phyloP scores from a whole-genome alignment of 2,113 vertebrate genomes.

The Stigmatopora nigra region DNA sequence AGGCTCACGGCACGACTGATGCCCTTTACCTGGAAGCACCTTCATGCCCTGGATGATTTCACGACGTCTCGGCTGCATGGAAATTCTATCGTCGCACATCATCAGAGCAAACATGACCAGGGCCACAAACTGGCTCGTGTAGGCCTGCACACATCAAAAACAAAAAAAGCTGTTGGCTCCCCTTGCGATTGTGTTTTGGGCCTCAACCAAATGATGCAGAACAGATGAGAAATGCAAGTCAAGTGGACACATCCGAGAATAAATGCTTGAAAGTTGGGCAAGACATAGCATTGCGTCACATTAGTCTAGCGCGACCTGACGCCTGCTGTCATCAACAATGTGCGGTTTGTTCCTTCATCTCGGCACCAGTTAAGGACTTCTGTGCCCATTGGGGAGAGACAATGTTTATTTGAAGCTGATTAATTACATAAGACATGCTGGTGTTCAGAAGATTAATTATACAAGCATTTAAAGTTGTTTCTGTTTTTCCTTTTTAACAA shows the following conservation, averaged over 20 bases:
- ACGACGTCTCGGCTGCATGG: slow-evolving; percentile 89
- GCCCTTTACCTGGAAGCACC: slow-evolving; percentile 80
- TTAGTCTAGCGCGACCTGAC: slow-evolving; percentile 9
- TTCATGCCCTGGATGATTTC: slow-evolving; percentile 90
- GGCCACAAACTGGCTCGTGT: slow-evolving; percentile 96
- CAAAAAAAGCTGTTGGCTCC: slow-evolving; percentile 1
- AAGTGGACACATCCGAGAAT: slow-evolving; percentile 23
- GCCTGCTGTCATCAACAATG: slow-evolving; percentile 11
- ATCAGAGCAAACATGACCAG: slow-evolving; percentile 95
- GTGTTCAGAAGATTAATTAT: slow-evolving; percentile 43
- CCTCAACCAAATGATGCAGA: slow-evolving; percentile 40
- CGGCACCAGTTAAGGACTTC: slow-evolving; percentile 17
- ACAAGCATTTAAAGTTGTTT: slow-evolving; percentile 29
- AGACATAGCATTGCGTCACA: slow-evolving; percentile 4
- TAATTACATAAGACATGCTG: slow-evolving; percentile 40
- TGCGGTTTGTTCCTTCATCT: slow-evolving; percentile 20
- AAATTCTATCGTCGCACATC: slow-evolving; percentile 96
- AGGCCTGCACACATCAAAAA: slow-evolving; percentile 72
- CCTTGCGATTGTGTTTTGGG: slow-evolving; percentile 14
- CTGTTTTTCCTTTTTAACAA: slow-evolving; percentile 20
- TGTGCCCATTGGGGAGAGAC: slow-evolving; percentile 36
- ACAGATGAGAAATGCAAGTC: slow-evolving; percentile 44
- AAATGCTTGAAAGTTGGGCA: slow-evolving; percentile 11
- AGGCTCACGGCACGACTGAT: no score
- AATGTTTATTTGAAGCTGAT: slow-evolving; percentile 42